Evolutionary conservation across 1,140 invertebrate genomes (phyloP), one percentile per base, ranked within the genome.

Genomic region (Zeugodacus cucurbitae): DNA sequence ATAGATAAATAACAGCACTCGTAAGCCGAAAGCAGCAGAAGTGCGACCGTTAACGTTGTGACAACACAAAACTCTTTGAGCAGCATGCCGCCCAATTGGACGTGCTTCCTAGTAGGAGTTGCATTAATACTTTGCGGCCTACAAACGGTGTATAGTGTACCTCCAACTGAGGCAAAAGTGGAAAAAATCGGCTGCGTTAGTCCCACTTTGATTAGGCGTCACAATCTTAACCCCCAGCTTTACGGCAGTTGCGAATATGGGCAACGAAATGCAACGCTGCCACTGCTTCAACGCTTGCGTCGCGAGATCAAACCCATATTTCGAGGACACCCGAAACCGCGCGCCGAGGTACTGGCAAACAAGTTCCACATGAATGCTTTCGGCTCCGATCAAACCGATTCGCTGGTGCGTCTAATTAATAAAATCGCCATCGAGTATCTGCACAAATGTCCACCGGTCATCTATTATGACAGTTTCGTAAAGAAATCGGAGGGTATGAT

Each of bases 391-490:
- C 94, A 95, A 90, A 93, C 92, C 0, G 90, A 93, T 32, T 95
- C 95, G 0, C 89, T 96, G 22, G 94, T 96, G 8, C 92, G 92
- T 48, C 90, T 96, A 29, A 90, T 96, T 22, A 94, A 94, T 88
- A 95, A 94, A 89, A 94, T 96, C 62, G 94, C 95, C 8, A 44
- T 93, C 3, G 93, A 94, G n/a, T 95, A 96, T 90, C 91, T 96
- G 10, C 91, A 91, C 41, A 95, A 95, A 82, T 96, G 95, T 89
- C 94, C 94, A 2, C 94, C 95, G 0, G 93, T 95, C n/a, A 94
- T 96, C 88, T 93, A 96, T 20, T 96, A 96, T 87, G 96, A 96
- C 89, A 92, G 89, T 57, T 93, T 91, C 90, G 94, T 95, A 3
- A 94, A 95, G 91, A 91, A 93, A 26, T 92, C 92, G n/a, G 94